Conservation (phyloP, 2,797 vertebrate species). For the Neosalanx taihuensis region DNA sequence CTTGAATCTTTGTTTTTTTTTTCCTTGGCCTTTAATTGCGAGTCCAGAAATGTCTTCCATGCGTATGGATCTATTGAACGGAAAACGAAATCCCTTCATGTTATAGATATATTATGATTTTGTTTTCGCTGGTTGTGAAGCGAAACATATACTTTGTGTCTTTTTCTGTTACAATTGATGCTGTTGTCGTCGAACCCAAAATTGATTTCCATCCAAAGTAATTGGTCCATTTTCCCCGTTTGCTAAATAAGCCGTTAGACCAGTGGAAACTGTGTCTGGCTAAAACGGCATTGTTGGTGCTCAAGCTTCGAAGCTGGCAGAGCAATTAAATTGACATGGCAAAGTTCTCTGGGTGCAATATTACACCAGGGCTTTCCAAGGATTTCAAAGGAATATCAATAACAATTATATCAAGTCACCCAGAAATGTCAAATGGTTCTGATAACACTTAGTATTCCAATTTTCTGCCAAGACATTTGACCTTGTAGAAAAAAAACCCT, state of each 20-base stretch:
- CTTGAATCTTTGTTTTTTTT: slow-evolving; percentile 5
- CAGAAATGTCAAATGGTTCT: slow-evolving; percentile 15
- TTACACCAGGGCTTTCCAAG: slow-evolving; percentile 22
- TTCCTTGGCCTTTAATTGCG: slow-evolving; percentile 12
- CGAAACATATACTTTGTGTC: slow-evolving; percentile 48
- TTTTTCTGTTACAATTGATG: slow-evolving; percentile 50
- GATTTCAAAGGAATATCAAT: slow-evolving; percentile 24
- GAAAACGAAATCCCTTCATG: slow-evolving; percentile 31
- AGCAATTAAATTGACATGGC: slow-evolving; percentile 41
- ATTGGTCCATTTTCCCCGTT: slow-evolving; percentile 60
- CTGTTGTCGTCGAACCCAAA: slow-evolving; percentile 40
- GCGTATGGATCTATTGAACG: slow-evolving; percentile 30
- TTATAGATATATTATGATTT: too few species aligned
- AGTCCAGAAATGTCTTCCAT: slow-evolving; percentile 24
- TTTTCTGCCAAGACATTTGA: slow-evolving; percentile 4
- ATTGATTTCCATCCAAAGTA: slow-evolving; percentile 55
- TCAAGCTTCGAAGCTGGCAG: slow-evolving; percentile 41
- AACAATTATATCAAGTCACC: slow-evolving; percentile 22
- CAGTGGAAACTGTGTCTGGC: slow-evolving; percentile 38
- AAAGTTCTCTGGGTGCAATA: slow-evolving; percentile 8
- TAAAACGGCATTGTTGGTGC: slow-evolving; percentile 47
- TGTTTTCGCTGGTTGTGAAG: background rate
- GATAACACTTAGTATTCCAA: background rate
- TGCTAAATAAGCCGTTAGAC: slow-evolving; percentile 63
- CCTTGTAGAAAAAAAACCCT: background rate